These are phyloP conservation scores for Rosalia funebris DNA, from an alignment of 2,888 invertebrate species.

Conservation along the genomic window DNA sequence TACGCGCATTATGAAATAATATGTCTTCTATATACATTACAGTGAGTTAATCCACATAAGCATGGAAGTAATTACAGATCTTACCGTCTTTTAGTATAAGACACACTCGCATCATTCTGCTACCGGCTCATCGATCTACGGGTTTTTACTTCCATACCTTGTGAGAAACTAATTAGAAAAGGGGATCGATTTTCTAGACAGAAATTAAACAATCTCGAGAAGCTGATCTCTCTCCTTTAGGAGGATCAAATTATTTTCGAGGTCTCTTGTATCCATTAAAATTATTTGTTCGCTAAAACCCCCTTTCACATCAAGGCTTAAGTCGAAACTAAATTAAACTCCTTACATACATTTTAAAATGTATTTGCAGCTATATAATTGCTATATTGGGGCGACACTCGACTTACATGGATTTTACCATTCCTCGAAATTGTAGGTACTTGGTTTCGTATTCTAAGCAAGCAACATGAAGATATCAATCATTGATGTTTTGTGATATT, in stretches of 20 bases:
- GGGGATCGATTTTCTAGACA: not conserved
- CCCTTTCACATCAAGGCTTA: slow-evolving; percentile 1
- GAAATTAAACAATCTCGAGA: slow-evolving; percentile 4
- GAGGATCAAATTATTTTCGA: slow-evolving; percentile 3
- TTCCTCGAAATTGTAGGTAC: no score
- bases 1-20: no score
- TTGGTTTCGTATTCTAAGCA: no score
- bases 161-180: not conserved
- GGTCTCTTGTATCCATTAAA: slow-evolving; percentile 4
- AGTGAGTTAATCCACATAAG: no score
- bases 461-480: no score
- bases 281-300: not conserved
- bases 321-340: slow-evolving; percentile 2
- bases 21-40: no score
- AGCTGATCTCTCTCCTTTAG: not conserved
- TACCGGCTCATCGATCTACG: not conserved
- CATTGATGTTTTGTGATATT: no score
- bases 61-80: no score
- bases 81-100: no score
- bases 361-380: no score
- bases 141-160: not conserved
- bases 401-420: no score
- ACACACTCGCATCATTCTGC: not conserved
- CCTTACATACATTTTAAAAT: not conserved
- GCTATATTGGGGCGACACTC: no score